Percentiles rank a stretch among this genome's conserved stretches.
Conservation (phyloP, 2,113 vertebrate species). For the Madoqua kirkii region DNA sequence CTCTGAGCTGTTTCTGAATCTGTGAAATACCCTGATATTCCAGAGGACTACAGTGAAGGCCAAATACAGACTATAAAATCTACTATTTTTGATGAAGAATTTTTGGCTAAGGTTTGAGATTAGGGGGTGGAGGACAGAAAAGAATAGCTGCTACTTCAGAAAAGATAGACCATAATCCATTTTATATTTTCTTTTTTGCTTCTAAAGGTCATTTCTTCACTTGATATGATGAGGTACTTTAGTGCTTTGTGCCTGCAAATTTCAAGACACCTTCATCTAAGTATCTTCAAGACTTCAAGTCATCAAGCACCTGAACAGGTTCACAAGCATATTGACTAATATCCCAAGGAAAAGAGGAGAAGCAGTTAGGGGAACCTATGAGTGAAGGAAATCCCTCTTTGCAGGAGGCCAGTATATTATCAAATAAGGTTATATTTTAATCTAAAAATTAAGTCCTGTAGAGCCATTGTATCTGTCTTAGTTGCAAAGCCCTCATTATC, state of each 20-base stretch:
- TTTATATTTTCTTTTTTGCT: conserved; percentile 73
- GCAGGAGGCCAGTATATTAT: conserved; percentile 71
- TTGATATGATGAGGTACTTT: conserved; percentile 94
- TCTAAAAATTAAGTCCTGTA: conserved; percentile 33
- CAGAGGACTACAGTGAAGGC: background rate
- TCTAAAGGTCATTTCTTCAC: conserved; percentile 88
- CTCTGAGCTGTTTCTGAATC: background rate
- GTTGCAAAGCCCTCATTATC: background rate
- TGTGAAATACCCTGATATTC: background rate
- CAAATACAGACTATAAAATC: background rate
- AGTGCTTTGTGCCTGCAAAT: conserved; percentile 94
- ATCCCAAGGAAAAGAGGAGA: conserved; percentile 89
- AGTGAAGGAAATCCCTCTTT: conserved; percentile 77
- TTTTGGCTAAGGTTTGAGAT: conserved; percentile 6
- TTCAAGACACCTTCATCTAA: conserved; percentile 92
- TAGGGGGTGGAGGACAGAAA: background rate
- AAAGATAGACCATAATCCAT: conserved; percentile 46
- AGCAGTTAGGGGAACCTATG: conserved; percentile 77
- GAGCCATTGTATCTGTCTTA: conserved; percentile 42
- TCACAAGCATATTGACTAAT: conserved; percentile 87
- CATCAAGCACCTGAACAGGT: conserved; percentile 86
- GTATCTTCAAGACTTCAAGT: conserved; percentile 92
- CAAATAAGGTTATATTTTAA: conserved; percentile 61
- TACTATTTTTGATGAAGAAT: background rate
- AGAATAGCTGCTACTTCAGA: background rate